These are phyloP conservation scores for Harpalus rufipes DNA, from an alignment of 2,888 invertebrate species.

Conservation along the genomic window DNA sequence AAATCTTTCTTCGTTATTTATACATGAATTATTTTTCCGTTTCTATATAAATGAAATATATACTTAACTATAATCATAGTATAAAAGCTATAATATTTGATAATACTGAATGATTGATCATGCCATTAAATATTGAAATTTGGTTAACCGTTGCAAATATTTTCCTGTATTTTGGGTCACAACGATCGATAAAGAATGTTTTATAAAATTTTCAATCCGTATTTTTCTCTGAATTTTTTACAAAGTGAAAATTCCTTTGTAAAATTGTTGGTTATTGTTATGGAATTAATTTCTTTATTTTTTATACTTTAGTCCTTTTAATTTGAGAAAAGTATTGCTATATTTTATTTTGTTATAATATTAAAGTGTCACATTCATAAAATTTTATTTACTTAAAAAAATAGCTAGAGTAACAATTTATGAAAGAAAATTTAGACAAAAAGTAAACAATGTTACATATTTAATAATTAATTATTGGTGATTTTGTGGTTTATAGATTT, in stretches of 20 bases:
- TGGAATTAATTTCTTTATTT: no score
- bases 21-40: not conserved
- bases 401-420: no score
- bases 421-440: no score
- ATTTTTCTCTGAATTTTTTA: constrained; percentile 30
- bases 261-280: not conserved
- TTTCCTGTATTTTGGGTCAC: not conserved
- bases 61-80: not conserved
- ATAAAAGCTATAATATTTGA: constrained; percentile 1
- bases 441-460: no score
- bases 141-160: not conserved
- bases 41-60: not conserved
- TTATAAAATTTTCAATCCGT: constrained; percentile 33
- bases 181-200: constrained; percentile 46
- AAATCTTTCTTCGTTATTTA: no score
- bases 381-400: no score
- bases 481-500: no score
- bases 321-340: no score
- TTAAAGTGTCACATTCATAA: no score
- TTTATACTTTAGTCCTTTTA: no score
- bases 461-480: no score
- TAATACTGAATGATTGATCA: not conserved
- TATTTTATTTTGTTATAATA: no score
- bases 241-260: constrained; percentile 28
- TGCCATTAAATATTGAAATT: constrained; percentile 1